Percentiles rank a stretch among this genome's conserved stretches.
These are phyloP conservation scores for Rhagium mordax DNA, from an alignment of 2,888 invertebrate genomes.

Conservation along the genomic window DNA sequence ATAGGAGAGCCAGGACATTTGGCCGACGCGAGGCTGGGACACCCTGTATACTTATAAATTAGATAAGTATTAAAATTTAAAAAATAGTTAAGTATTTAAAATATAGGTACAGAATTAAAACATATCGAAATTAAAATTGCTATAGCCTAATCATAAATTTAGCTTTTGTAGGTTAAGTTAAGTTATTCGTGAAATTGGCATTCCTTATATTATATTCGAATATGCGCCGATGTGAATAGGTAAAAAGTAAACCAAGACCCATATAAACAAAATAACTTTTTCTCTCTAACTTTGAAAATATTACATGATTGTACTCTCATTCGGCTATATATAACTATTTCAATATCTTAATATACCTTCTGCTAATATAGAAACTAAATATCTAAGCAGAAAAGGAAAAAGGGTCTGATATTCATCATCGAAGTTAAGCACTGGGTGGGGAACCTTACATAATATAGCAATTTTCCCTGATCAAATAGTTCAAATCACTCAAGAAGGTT, in stretches of 20 bases:
- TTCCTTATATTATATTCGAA: too few species aligned
- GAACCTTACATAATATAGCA: neutral
- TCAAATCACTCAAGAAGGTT: conserved; percentile 22
- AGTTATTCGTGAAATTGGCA: too few species aligned
- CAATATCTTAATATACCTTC: neutral
- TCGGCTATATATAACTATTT: neutral
- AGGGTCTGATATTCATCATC: conserved; percentile 3
- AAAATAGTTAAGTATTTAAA: too few species aligned
- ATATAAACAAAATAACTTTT: neutral
- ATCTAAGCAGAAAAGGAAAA: neutral
- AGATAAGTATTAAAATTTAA: too few species aligned
- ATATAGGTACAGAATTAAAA: too few species aligned
- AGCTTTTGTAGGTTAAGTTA: too few species aligned
- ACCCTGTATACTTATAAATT: too few species aligned
- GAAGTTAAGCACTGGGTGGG: neutral
- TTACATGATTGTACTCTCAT: neutral
- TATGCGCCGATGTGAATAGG: neutral
- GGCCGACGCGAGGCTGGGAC: too few species aligned
- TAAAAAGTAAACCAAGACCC: neutral
- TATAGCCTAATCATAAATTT: too few species aligned
- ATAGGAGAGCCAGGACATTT: too few species aligned
- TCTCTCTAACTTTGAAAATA: too few species aligned
- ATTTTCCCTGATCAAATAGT: conserved; percentile 5
- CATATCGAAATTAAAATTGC: too few species aligned
- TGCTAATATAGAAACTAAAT: neutral